Conservation (phyloP, 2,797 vertebrate genomes). For the Merluccius polli region DNA sequence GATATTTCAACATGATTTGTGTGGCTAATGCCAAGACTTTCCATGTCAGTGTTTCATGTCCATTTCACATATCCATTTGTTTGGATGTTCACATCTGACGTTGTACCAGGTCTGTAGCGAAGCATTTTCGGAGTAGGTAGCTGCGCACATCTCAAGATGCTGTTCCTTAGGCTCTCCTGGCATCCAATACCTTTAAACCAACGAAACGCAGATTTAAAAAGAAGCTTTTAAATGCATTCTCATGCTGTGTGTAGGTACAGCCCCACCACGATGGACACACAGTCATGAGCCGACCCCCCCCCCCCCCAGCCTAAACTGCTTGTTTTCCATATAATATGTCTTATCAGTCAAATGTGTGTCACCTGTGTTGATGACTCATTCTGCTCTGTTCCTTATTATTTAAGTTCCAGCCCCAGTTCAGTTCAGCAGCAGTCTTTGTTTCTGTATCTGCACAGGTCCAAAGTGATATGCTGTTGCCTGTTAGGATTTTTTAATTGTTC, state of each 20-base stretch:
- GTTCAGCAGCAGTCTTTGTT: not conserved
- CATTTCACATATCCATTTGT: not conserved
- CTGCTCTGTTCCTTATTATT: too few relatives aligned
- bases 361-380: too few relatives aligned
- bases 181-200: conserved; percentile 39
- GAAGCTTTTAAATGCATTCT: not conserved
- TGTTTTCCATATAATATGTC: too few relatives aligned
- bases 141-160: conserved; percentile 39
- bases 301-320: too few relatives aligned
- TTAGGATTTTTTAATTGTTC: not conserved
- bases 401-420: too few relatives aligned
- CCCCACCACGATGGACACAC: too few relatives aligned
- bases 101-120: conserved; percentile 32
- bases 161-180: conserved; percentile 10
- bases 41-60: too few relatives aligned
- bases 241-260: not conserved
- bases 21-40: too few relatives aligned
- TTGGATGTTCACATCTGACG: conserved; percentile 12
- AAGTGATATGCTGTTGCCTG: not conserved
- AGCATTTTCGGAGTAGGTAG: not conserved
- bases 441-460: not conserved
- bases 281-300: too few relatives aligned
- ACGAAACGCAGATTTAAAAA: not conserved
- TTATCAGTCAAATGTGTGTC: too few relatives aligned
- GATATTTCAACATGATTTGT: too few relatives aligned